Percentiles rank a stretch among this genome's conserved stretches.
Evolutionary conservation across 2,113 vertebrate species (phyloP).

Genomic region (Pholis gunnellus): DNA sequence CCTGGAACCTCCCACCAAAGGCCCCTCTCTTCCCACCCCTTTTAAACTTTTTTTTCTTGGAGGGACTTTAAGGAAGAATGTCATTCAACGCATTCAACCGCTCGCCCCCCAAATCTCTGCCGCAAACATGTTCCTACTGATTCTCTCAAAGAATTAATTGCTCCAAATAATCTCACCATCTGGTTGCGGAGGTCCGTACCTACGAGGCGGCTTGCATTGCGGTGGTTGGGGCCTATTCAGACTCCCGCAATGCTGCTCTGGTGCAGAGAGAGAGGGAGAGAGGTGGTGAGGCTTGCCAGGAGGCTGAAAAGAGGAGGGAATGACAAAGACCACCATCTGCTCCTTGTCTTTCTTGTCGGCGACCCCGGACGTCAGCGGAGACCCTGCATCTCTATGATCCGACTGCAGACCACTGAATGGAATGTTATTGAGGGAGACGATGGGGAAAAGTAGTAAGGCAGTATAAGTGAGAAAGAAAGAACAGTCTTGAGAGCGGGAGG

Average conservation of each 20-base stretch:
- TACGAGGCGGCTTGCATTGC: conserved; percentile 92
- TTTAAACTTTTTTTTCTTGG: conserved; percentile 70
- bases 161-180: conserved; percentile 99
- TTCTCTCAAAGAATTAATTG: conserved; percentile 99
- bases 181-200: conserved; percentile 96
- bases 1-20: conserved; percentile 56
- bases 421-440: conserved; percentile 88
- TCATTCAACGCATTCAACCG: conserved; percentile 91
- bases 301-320: conserved; percentile 91
- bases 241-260: conserved; percentile 74
- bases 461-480: conserved; percentile 50
- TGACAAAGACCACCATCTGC: conserved; percentile 96
- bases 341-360: conserved; percentile 94
- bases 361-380: conserved; percentile 90
- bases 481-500: conserved; percentile 62
- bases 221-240: conserved; percentile 92
- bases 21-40: conserved; percentile 27
- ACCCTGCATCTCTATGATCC: conserved; percentile 90
- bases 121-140: conserved; percentile 96
- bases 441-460: conserved; percentile 87
- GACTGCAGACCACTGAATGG: conserved; percentile 87
- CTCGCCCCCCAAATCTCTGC: conserved; percentile 88
- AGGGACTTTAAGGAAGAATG: conserved; percentile 84
- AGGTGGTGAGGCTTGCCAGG: conserved; percentile 86
- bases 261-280: conserved; percentile 77